Evolutionary conservation across 1,140 invertebrate genomes (phyloP).

Genomic region (Leptonema lineaticorne): DNA sequence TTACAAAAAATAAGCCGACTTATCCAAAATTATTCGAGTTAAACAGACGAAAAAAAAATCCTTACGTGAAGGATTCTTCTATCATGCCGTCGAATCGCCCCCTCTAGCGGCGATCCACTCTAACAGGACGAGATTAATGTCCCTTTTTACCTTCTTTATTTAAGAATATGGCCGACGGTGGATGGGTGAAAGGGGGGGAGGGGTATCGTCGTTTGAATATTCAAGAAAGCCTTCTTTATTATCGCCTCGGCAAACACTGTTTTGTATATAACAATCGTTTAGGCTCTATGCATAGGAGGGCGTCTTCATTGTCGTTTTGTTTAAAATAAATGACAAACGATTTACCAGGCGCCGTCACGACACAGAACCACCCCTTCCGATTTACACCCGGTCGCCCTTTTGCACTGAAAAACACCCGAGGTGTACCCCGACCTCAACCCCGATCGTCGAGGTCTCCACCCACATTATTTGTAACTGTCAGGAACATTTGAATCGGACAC

Average conservation of each 20-base stretch:
- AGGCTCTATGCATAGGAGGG: not conserved
- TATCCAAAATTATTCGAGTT: not conserved
- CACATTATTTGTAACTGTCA: not conserved
- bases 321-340: conserved; percentile 9
- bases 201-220: conserved; percentile 26
- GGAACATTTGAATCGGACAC: not conserved
- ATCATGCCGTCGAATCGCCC: no score
- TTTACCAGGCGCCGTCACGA: not conserved
- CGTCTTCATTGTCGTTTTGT: conserved; percentile 17
- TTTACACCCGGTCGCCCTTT: no score
- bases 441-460: no score
- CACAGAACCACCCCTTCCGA: not conserved
- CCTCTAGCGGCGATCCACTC: not conserved
- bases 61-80: not conserved
- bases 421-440: no score
- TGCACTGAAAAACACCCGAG: no score
- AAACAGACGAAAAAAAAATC: conserved; percentile 16
- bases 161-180: no score
- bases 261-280: conserved; percentile 26
- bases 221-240: conserved; percentile 24
- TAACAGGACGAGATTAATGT: conserved; percentile 27
- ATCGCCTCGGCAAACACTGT: conserved; percentile 26
- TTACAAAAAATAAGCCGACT: conserved; percentile 17
- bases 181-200: no score
- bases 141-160: conserved; percentile 25